A percentile compares a stretch with the other conserved stretches of the same genome.
Conservation (phyloP, 2,888 invertebrate genomes). For the Mellilla xanthometata region DNA sequence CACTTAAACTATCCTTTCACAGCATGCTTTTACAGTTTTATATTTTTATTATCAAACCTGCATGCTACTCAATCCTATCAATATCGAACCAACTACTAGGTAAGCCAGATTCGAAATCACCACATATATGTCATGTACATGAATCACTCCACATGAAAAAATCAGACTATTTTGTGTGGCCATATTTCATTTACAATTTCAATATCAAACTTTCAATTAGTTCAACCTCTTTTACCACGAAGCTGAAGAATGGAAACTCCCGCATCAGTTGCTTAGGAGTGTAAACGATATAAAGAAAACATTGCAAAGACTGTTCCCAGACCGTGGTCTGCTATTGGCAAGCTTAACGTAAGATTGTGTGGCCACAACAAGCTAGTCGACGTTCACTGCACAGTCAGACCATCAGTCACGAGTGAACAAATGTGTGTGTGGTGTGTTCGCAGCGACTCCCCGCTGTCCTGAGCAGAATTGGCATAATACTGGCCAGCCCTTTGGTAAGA, state of each 20-base stretch:
- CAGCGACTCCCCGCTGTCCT: slow-evolving; percentile 97
- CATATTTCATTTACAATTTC: slow-evolving; percentile 46
- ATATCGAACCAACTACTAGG: slow-evolving; percentile 33
- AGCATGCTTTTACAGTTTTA: slow-evolving; percentile 59
- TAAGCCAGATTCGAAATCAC: slow-evolving; percentile 43
- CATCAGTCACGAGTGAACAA: slow-evolving; percentile 81
- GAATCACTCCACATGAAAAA: slow-evolving; percentile 43
- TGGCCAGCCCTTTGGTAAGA: slow-evolving; percentile 98
- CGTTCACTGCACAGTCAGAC: slow-evolving; percentile 73
- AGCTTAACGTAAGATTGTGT: slow-evolving; percentile 28
- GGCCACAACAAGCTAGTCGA: slow-evolving; percentile 78
- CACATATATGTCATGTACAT: slow-evolving; percentile 44
- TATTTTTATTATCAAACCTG: slow-evolving; percentile 43
- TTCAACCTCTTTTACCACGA: slow-evolving; percentile 21
- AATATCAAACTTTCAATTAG: slow-evolving; percentile 29
- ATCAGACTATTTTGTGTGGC: slow-evolving; percentile 78
- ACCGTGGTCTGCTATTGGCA: slow-evolving; percentile 12
- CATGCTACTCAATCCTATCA: slow-evolving; percentile 48
- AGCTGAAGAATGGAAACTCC: neutral
- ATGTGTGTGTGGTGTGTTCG: slow-evolving; percentile 87
- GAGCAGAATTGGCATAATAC: slow-evolving; percentile 97
- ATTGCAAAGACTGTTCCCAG: slow-evolving; percentile 66
- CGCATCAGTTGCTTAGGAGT: too few relatives aligned
- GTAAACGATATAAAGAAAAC: slow-evolving; percentile 51
- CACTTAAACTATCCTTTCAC: slow-evolving; percentile 45